phyloP scores from a whole-genome alignment of 1,140 invertebrate genomes.

The Drosophila serrata region DNA sequence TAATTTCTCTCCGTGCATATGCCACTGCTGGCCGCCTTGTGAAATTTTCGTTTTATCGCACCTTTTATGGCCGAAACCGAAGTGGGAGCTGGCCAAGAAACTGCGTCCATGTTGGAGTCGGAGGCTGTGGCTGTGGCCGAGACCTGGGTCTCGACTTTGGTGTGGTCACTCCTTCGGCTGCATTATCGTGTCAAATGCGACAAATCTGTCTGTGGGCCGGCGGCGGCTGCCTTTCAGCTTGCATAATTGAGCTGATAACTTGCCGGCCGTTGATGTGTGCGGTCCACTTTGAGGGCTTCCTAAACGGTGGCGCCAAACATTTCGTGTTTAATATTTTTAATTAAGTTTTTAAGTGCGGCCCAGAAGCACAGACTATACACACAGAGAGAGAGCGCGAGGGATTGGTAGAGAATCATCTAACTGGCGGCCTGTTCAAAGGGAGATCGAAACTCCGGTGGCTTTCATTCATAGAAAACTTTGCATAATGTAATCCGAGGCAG shows the following conservation, averaged over 20 bases:
- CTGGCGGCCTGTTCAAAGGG: conserved; percentile 26
- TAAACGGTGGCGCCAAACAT: conserved; percentile 76
- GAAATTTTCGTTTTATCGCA: conserved; percentile 83
- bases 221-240: conserved; percentile 72
- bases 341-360: conserved; percentile 69
- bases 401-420: not conserved
- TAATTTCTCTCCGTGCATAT: conserved; percentile 34
- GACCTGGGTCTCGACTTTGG: conserved; percentile 13
- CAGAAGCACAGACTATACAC: conserved; percentile 13
- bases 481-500: conserved; percentile 53
- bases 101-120: conserved; percentile 5
- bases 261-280: conserved; percentile 57
- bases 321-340: conserved; percentile 77
- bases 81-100: conserved; percentile 47
- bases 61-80: conserved; percentile 73
- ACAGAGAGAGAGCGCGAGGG: not conserved
- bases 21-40: conserved; percentile 57
- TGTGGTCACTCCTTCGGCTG: conserved; percentile 68
- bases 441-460: conserved; percentile 2
- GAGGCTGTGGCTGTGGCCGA: not conserved
- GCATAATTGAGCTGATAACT: conserved; percentile 76
- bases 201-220: conserved; percentile 73
- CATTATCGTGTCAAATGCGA: conserved; percentile 82
- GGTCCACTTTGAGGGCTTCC: conserved; percentile 55
- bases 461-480: conserved; percentile 79